Base-by-base conservation (phyloP, 2,888 invertebrate genomes). In the Amiota communis region DNA sequence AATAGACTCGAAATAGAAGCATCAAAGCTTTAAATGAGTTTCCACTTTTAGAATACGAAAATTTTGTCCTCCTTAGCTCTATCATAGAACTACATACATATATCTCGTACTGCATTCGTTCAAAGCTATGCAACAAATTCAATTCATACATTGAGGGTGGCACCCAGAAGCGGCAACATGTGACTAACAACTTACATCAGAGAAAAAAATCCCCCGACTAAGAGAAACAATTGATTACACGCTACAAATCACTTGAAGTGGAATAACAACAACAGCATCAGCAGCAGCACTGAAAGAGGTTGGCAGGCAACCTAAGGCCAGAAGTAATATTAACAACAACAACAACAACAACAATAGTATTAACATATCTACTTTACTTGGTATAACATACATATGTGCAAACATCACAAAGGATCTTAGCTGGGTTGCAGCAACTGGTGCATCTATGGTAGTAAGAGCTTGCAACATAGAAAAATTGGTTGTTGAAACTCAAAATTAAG, bases 401-500 rank as follows among this genome's bases (percentile, higher is more conserved):
- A 13, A 23, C 46, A 15, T 63, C 36, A 10, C 23, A 46, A 63
- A 46, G 63, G 23, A 63, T 23, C 63, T 63, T 15, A 12, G 59
- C 12, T 53, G 53, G 36, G 6, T n/a, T n/a, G 53, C 53, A 53
- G n/a, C 12, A n/a, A 53, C 53, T 53, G 12, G 13, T n/a, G n/a
- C 53, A 53, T 76, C 76, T 13, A n/a, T n/a, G n/a, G n/a, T n/a
- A n/a, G n/a, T n/a, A 73, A 71, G 73, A 72, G 76, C 71, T 63
- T 12, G 71, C 56, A 23, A 15, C 57, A 65, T 64, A 73, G 67
- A 77, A 75, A 78, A 76, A 73, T 77, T 71, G 68, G 53, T 72
- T 71, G 72, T 75, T 77, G 75, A 74, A 72, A 76, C 74, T 72
- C 70, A 71, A 76, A 79, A 79, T 79, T 79, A 79, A 79, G 77